Evolutionary conservation across 2,113 vertebrate species (phyloP).

Genomic region (Salvator merianae): DNA sequence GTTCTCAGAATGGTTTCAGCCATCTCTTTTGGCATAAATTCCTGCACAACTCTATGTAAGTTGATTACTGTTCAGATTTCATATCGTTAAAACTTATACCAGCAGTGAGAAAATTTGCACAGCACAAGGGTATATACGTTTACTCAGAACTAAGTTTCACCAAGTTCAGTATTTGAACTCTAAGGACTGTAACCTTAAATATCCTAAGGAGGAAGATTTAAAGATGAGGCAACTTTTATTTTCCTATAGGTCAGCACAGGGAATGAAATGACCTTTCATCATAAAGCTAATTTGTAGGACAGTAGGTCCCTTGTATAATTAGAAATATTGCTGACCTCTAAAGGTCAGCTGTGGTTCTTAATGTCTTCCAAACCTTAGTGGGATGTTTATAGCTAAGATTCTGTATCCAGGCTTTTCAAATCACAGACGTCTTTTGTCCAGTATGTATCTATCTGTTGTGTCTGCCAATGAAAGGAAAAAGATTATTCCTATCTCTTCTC

Average conservation of each 20-base stretch:
- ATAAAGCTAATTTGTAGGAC: not conserved
- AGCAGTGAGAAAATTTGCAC: not conserved
- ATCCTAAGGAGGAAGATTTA: not conserved
- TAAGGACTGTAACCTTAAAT: not conserved
- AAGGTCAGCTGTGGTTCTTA: slow-evolving; percentile 1
- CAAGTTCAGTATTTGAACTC: not conserved
- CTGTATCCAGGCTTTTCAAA: slow-evolving; percentile 6
- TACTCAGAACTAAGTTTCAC: not conserved
- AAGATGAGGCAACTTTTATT: not conserved
- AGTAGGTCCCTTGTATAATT: not conserved
- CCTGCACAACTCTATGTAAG: not conserved
- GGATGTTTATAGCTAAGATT: not conserved
- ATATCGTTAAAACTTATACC: not conserved
- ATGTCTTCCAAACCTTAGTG: not conserved
- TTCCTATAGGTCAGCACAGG: not conserved
- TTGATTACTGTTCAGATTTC: not conserved
- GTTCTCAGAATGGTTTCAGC: not conserved
- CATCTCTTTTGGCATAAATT: not conserved
- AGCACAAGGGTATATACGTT: not conserved
- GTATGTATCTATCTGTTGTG: slow-evolving; percentile 1
- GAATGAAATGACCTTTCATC: not conserved
- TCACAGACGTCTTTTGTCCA: slow-evolving; percentile 5
- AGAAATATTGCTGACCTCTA: slow-evolving; percentile 23
- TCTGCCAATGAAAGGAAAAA: slow-evolving; percentile 17
- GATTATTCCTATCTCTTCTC: slow-evolving; percentile 27